Evolutionary conservation across 2,113 vertebrate species (phyloP).

Genomic region (Rallus limicola): DNA sequence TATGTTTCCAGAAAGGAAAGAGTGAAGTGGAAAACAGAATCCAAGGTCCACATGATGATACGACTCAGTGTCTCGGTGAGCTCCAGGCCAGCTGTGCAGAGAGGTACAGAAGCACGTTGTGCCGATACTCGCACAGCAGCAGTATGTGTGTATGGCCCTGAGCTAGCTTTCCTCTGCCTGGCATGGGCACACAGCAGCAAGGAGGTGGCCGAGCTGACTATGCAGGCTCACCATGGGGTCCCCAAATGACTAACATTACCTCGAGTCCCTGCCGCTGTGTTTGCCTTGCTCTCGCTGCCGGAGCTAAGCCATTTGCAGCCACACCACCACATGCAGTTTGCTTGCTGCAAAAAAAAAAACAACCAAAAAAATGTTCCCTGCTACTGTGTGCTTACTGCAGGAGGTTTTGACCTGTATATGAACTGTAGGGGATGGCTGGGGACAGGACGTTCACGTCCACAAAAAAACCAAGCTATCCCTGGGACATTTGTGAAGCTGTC

Average conservation of each 20-base stretch:
- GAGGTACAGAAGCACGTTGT: not conserved
- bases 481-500: not conserved
- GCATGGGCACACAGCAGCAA: not conserved
- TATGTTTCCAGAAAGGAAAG: not conserved
- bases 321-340: fast-evolving
- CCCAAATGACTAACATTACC: not conserved
- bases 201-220: not conserved
- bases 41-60: not conserved
- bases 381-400: not conserved
- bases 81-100: not conserved
- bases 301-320: not conserved
- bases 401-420: not conserved
- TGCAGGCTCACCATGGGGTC: fast-evolving
- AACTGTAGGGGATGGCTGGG: not conserved
- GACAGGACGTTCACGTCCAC: not conserved
- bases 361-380: not conserved
- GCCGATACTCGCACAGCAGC: not conserved
- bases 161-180: not conserved
- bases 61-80: not conserved
- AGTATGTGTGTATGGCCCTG: not conserved
- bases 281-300: not conserved
- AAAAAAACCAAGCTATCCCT: not conserved
- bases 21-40: not conserved
- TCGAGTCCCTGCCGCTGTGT: not conserved
- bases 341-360: not conserved